These are phyloP conservation scores for Conus betulinus DNA, from an alignment of 1,140 invertebrate genomes.

Conservation along the genomic window DNA sequence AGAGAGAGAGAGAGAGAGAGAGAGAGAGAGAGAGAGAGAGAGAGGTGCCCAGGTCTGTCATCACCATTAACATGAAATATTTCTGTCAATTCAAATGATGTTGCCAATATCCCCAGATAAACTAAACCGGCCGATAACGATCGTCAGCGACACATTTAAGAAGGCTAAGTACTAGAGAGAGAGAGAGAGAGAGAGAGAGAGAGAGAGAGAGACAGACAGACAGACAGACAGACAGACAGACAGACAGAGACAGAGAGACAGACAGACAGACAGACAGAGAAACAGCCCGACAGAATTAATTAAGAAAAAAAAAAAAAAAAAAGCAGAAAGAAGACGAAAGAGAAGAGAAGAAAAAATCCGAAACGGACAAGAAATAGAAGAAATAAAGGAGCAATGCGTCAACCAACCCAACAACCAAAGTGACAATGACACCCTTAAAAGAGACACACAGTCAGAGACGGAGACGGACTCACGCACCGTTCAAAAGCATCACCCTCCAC, in stretches of 20 bases:
- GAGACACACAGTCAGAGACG: no score
- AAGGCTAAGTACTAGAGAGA: background rate
- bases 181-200: background rate
- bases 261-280: constrained; percentile 6
- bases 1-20: background rate
- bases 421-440: background rate
- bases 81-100: no score
- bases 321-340: background rate
- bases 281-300: background rate
- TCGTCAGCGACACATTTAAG: background rate
- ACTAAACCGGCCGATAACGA: no score
- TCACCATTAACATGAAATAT: no score
- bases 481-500: no score
- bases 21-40: background rate
- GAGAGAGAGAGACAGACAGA: background rate
- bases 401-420: background rate
- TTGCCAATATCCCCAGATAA: no score
- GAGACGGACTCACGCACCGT: no score
- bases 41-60: no score
- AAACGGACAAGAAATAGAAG: background rate
- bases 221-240: no score
- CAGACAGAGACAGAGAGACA: background rate
- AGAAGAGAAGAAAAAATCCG: background rate
- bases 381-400: background rate
- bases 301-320: background rate